Evolutionary conservation across 2,888 invertebrate genomes (phyloP), one percentile per base, ranked within the genome.

Genomic region (Nowickia ferox): DNA sequence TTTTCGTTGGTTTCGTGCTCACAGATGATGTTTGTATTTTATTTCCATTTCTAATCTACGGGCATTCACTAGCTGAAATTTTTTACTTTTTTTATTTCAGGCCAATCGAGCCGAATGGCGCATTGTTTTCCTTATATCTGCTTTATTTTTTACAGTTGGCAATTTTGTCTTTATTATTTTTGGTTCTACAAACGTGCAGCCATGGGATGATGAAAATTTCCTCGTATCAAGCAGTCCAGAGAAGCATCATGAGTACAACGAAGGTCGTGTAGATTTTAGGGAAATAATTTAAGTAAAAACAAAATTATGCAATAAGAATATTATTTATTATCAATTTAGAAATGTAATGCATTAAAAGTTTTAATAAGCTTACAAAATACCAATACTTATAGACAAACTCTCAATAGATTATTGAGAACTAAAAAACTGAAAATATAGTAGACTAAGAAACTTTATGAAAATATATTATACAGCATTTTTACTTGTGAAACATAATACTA

Each of bases 1-100:
- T 95, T 0, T 88, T 94, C 9, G 94, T 95, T 0, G 94, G 95
- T 2, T 84, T 93, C 1, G 92, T 96, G 13, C 94, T 95, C 0
- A 91, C 92, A 0, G 93, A 95, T 87, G 91, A 93, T 90, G 95
- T 95, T 90, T 89, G 93, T 92, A 88, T 69, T n/a, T 19, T 46
- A 17, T 1, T 1, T 4, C 38, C n/a, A 11, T 42, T 15, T 9
- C 1, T 11, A 44, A n/a, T 48, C 2, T 38, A 13, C 10, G 30
- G 0, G 4, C 30, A 30, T 30, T 2, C 4, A 30, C 30, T 30
- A 30, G 2, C 30, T 4, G 11, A 5, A 15, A 19, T 15, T 8
- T 59, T 5, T 15, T 46, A 38, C 38, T 44, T 57, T 17, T 10
- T 6, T 85, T 46, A 38, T 5, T 8, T 57, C n/a, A 92, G 92